These are phyloP conservation scores for Xestia rhomboidea DNA, from an alignment of 2,888 invertebrate genomes.

Conservation along the genomic window DNA sequence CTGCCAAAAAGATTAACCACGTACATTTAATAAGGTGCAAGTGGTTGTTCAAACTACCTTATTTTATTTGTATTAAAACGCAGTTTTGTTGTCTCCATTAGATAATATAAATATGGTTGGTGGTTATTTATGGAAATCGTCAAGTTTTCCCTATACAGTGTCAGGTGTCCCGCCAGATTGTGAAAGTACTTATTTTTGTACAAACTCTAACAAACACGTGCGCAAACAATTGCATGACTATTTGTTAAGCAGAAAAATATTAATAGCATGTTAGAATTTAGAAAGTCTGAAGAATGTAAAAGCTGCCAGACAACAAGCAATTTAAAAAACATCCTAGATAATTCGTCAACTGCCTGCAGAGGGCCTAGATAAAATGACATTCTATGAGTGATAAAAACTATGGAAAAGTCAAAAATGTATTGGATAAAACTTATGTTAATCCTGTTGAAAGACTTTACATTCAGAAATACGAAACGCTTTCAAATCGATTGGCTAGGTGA, in stretches of 20 bases:
- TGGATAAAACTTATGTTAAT: background rate
- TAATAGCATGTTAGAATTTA: conserved; percentile 6
- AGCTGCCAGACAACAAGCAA: background rate
- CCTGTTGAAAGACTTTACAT: background rate
- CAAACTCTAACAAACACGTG: conserved; percentile 3
- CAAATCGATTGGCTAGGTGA: background rate
- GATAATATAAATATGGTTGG: conserved; percentile 10
- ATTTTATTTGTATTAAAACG: background rate
- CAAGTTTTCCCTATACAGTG: conserved; percentile 25
- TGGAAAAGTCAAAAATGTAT: too few species aligned
- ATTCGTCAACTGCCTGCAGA: background rate
- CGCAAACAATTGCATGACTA: conserved; percentile 16
- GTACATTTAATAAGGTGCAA: background rate
- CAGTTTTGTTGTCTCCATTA: background rate
- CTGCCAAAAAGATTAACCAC: background rate
- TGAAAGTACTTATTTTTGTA: conserved; percentile 37
- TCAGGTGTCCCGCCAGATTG: conserved; percentile 20
- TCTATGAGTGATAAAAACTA: background rate
- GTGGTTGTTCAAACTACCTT: background rate
- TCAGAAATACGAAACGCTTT: background rate
- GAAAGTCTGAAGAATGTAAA: conserved; percentile 13
- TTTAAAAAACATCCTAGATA: background rate
- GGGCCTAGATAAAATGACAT: background rate
- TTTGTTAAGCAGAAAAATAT: conserved; percentile 14
- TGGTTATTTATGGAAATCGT: conserved; percentile 3